These are phyloP conservation scores for Tuberolachnus salignus DNA, from an alignment of 2,888 invertebrate genomes.

Conservation along the genomic window DNA sequence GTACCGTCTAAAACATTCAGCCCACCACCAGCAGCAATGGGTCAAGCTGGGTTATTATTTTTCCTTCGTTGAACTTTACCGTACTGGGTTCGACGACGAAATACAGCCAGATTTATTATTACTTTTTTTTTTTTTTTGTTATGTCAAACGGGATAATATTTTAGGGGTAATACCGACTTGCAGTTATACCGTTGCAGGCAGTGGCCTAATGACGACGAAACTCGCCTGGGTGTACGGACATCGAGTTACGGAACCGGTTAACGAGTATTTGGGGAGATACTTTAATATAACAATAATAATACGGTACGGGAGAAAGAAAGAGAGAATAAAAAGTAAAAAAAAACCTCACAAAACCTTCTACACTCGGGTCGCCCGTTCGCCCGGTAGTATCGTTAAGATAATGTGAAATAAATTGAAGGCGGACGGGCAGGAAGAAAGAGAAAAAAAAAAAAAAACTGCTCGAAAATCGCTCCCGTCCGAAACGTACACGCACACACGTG, in stretches of 20 bases:
- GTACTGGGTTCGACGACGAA: no score
- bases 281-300: no score
- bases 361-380: background rate
- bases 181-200: background rate
- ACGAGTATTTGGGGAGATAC: background rate
- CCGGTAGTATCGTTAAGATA: constrained; percentile 36
- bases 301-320: no score
- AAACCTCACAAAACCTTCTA: constrained; percentile 5
- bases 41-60: no score
- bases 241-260: constrained; percentile 10
- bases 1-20: no score
- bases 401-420: constrained; percentile 53
- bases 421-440: background rate
- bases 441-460: constrained; percentile 6
- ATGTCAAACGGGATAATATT: background rate
- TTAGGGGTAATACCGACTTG: background rate
- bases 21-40: no score
- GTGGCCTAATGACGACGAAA: constrained; percentile 17
- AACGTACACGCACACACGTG: background rate
- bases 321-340: background rate
- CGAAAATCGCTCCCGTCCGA: constrained; percentile 36
- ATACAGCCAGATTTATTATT: no score
- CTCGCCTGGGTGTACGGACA: background rate
- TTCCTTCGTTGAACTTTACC: no score
- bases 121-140: no score